Evolutionary conservation across 2,888 invertebrate genomes (phyloP), one percentile per base, ranked within the genome.

Genomic region (Cetonia aurata): DNA sequence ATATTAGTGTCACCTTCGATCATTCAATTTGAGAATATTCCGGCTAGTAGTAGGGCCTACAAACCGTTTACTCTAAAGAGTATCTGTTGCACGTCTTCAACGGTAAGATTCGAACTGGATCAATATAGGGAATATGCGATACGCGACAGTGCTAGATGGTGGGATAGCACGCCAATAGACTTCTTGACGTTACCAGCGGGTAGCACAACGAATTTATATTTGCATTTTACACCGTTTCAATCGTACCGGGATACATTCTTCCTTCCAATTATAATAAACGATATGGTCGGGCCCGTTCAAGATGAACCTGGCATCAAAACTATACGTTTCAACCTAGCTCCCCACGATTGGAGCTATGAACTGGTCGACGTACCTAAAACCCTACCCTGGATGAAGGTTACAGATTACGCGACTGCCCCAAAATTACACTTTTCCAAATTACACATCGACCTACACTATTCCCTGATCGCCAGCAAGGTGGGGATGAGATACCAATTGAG

Each of bases 241-340:
- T 76, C 85, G 0, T 81, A 84, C 73, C 88, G 88, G 71, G 89
- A 88, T 76, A 86, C 87, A 65, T 87, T 90, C 80, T 88, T 84
- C 75, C 82, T 90, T 66, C 90, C 91, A 0, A 85, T 89, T 71
- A 83, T 87, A 76, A 82, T 90, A 15, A 91, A 91, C 76, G 85
- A 85, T 65, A 79, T 90, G 46, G 75, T 90, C 55, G 90, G 90
- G 0, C 90, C 90, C 6, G 86, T 88, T 4, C 75, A 37, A 3
- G 10, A 15, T 44, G 44, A 60, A 13, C 9, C 9, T 4, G 10
- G 13, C 19, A 48, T 3, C n/a, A 65, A 15, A 31, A 9, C 0
- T 3, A 33, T 13, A 8, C 10, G 4, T 17, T 37, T 17, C 17
- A 19, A 44, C 33, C 10, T 48, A 13, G 9, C 12, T 6, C 33